Evolutionary conservation across 2,797 vertebrate genomes (phyloP).

Genomic region (Ctenopoma multispine): DNA sequence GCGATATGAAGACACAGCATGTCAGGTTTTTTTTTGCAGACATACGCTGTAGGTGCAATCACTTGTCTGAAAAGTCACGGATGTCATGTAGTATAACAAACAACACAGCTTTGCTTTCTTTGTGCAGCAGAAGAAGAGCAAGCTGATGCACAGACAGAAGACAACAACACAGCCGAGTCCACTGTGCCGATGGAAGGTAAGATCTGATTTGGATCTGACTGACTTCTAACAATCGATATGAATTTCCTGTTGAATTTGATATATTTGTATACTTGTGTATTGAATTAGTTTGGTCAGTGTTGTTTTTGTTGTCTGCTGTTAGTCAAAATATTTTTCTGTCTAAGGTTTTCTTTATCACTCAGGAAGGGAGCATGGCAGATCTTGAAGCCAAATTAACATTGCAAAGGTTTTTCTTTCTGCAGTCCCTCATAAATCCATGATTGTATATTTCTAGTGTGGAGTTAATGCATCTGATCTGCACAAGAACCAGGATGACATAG

Average conservation of each 20-base stretch:
- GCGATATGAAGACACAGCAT: constrained; percentile 7
- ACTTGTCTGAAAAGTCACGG: constrained; percentile 20
- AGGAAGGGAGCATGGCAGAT: constrained; percentile 13
- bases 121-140: constrained; percentile 53
- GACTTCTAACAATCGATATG: constrained; percentile 38
- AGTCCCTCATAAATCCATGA: background rate
- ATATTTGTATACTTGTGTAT: constrained; percentile 41
- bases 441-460: background rate
- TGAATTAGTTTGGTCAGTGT: constrained; percentile 31
- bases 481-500: background rate
- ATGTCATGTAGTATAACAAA: constrained; percentile 1
- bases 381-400: background rate
- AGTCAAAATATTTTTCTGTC: constrained; percentile 41
- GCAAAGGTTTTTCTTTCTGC: no score
- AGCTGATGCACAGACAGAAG: constrained; percentile 50
- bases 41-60: background rate
- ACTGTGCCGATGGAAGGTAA: constrained; percentile 72
- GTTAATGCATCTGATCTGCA: constrained; percentile 10
- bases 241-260: constrained; percentile 25
- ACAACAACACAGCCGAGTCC: constrained; percentile 37
- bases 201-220: constrained; percentile 43
- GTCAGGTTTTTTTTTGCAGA: constrained; percentile 6
- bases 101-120: constrained; percentile 28
- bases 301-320: constrained; percentile 43
- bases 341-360: constrained; percentile 21